phyloP scores from a whole-genome alignment of 2,797 vertebrate species.

The Macroramphosus scolopax region DNA sequence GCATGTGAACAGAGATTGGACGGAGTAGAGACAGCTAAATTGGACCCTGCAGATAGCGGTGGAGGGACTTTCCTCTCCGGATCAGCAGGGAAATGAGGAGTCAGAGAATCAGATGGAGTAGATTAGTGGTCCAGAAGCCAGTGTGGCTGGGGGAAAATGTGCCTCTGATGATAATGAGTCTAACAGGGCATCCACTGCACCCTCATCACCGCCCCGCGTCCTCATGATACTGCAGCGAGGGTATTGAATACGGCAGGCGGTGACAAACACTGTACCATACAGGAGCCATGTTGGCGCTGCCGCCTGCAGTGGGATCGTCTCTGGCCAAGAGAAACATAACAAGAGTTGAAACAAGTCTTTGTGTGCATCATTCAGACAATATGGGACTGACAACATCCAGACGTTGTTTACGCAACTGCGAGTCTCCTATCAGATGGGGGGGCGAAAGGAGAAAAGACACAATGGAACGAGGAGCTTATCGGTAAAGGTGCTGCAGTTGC shows the following conservation, averaged over 20 bases:
- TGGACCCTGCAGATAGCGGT: conserved; percentile 71
- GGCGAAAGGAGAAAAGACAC: conserved; percentile 27
- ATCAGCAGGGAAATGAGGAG: conserved; percentile 70
- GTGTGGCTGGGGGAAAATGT: conserved; percentile 63
- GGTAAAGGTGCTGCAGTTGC: conserved; percentile 24
- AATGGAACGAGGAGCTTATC: conserved; percentile 54
- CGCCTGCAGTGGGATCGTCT: conserved; percentile 44
- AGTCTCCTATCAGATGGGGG: conserved; percentile 44
- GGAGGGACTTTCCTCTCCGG: conserved; percentile 66
- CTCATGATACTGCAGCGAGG: conserved; percentile 62
- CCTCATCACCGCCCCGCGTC: conserved; percentile 39
- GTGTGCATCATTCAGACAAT: conserved; percentile 38
- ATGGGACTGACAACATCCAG: conserved; percentile 46
- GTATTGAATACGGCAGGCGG: conserved; percentile 48
- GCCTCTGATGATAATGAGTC: conserved; percentile 76
- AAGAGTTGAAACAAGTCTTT: conserved; percentile 45
- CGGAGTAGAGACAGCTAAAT: conserved; percentile 71
- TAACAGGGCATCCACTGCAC: conserved; percentile 72
- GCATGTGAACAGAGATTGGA: conserved; percentile 53
- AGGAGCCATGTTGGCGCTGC: conserved; percentile 62
- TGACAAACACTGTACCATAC: conserved; percentile 64
- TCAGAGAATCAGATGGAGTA: conserved; percentile 70
- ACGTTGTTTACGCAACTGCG: conserved; percentile 50
- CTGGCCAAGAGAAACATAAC: conserved; percentile 33
- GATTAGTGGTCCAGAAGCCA: conserved; percentile 71